Conservation (phyloP, 2,888 invertebrate species). For the Tholera decimalis region DNA sequence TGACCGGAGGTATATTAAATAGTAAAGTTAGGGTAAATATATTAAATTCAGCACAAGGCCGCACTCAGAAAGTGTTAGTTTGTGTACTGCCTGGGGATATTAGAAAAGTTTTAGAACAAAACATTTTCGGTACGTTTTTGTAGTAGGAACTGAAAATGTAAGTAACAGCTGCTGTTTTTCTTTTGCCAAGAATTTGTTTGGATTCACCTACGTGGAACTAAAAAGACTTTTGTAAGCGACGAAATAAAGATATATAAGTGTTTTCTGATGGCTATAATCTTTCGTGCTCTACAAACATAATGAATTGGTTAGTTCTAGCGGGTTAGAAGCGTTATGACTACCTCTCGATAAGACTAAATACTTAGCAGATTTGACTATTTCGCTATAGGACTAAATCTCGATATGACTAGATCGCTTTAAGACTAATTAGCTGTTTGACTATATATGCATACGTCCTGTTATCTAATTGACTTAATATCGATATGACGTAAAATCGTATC, state of each 20-base stretch:
- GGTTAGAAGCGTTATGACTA: too few species aligned
- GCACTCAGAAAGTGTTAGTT: conserved; percentile 20
- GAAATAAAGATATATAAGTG: not conserved
- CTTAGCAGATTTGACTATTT: too few species aligned
- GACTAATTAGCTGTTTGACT: too few species aligned
- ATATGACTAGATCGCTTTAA: too few species aligned
- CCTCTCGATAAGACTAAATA: too few species aligned
- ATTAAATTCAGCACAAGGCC: conserved; percentile 25
- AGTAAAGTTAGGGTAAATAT: conserved; percentile 21
- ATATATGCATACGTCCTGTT: too few species aligned
- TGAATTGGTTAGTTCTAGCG: too few species aligned
- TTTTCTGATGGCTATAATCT: not conserved
- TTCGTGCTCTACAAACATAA: too few species aligned
- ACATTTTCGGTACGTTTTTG: conserved; percentile 50
- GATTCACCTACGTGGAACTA: not conserved
- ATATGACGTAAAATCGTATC: too few species aligned
- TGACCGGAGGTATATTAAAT: conserved; percentile 15
- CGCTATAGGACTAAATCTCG: too few species aligned
- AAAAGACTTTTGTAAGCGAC: not conserved
- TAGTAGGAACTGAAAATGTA: conserved; percentile 24
- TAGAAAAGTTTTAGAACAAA: conserved; percentile 48
- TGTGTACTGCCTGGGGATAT: conserved; percentile 39
- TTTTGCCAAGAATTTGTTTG: conserved; percentile 3
- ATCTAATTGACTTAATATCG: too few species aligned
- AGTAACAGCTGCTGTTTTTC: conserved; percentile 22